Base-by-base conservation (phyloP, 2,797 vertebrate species). In the Avahi laniger region DNA sequence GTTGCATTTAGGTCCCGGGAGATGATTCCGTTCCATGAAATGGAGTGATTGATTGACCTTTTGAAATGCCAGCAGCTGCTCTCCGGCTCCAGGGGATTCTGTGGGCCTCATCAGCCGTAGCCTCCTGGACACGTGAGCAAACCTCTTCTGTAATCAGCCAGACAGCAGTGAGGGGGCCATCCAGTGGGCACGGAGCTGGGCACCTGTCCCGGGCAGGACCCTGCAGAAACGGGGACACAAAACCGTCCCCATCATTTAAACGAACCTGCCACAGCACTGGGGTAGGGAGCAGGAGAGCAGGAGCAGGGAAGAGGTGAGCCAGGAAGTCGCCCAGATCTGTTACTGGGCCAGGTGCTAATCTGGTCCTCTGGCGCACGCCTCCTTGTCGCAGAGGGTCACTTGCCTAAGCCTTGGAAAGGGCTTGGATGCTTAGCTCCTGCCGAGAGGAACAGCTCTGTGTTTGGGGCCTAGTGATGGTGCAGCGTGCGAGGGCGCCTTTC, bases 11-110 rank as follows among this genome's bases (percentile, higher is more conserved):
- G 76, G 89, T 97, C 95, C 97, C 76, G 33, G 93, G 97, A 97
- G 93, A 94, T 97, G 97, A 94, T 91, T 95, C 67, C 33, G 13
- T 79, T 75, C 73, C 24, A n/a, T 95, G 97, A 97, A 95, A 94
- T 93, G 87, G 96, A 80, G 80, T 57, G 0, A 93, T 46, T 88
- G 95, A 96, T 97, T 98, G 97, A 92, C 96, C 98, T 97, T 97
- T 98, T 82, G 91, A 97, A 98, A 97, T 97, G 97, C 98, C 98
- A 96, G 72, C 0, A 2, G 95, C 95, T 38, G 86, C 96, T 98
- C 91, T 80, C 57, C 1, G 6, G 97, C 97, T 90, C 85, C 57
- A 86, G 61, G 48, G 95, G 70, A 96, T 94, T 84, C 26, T 57
- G 24, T 5, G 83, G 5, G 4, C 73, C 59, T 96, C 86, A 69